These are phyloP conservation scores for Leucophenga montana DNA, from an alignment of 2,888 invertebrate species.

Conservation along the genomic window DNA sequence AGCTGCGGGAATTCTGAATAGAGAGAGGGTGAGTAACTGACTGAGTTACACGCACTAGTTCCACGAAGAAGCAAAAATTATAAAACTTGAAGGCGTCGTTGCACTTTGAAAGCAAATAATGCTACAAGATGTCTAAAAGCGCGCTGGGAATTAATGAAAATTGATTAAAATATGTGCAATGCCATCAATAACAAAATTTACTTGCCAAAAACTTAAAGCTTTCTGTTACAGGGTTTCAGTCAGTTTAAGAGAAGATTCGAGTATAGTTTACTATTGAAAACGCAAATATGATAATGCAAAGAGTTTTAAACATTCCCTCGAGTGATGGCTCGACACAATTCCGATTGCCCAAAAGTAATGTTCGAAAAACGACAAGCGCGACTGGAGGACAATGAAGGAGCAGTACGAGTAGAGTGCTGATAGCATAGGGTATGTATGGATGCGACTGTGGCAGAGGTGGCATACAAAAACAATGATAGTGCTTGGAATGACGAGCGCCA, in stretches of 20 bases:
- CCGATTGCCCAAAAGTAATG: conserved; percentile 62
- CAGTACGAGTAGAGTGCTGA: conserved; percentile 24
- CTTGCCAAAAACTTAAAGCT: no score
- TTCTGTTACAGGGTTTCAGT: neutral
- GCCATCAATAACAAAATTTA: no score
- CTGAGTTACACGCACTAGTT: no score
- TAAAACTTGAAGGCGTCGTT: no score
- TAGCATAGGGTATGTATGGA: conserved; percentile 17
- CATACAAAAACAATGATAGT: conserved; percentile 6
- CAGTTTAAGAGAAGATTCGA: neutral
- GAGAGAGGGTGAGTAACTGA: no score
- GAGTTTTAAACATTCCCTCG: conserved; percentile 36
- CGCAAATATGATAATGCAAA: neutral
- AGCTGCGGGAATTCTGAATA: no score
- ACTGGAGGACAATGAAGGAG: neutral
- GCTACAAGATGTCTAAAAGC: no score
- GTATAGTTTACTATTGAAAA: neutral
- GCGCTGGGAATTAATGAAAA: no score
- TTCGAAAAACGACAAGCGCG: neutral
- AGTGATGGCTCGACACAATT: conserved; percentile 40
- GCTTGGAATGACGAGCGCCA: neutral
- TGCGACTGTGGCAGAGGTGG: neutral
- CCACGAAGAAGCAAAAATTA: no score
- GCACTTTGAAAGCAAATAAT: no score
- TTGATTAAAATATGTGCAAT: no score